Conservation (phyloP, 2,797 vertebrate genomes). For the Darevskia nairensis region DNA sequence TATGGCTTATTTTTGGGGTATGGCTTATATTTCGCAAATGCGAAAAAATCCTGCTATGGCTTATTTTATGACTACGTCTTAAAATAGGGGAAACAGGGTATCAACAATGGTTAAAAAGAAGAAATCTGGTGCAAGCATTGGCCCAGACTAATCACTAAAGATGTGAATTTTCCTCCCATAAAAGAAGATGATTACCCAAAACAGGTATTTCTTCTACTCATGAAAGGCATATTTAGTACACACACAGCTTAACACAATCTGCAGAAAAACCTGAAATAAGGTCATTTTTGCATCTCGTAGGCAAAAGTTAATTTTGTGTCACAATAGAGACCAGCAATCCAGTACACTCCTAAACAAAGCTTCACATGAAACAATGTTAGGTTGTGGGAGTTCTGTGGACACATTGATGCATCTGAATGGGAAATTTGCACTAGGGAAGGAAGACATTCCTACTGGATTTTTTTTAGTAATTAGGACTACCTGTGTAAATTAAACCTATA, state of each 20-base stretch:
- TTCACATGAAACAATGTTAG: not conserved
- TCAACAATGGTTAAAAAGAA: not conserved
- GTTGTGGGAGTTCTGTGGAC: not conserved
- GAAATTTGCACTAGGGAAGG: not conserved
- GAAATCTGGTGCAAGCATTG: not conserved
- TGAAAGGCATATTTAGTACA: not conserved
- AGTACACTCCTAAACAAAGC: not conserved
- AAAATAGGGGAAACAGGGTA: too few species aligned
- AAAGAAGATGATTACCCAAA: not conserved
- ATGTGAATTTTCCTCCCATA: too few species aligned
- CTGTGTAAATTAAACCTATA: not conserved
- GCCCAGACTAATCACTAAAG: too few species aligned
- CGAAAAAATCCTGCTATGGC: too few species aligned
- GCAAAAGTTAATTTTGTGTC: not conserved
- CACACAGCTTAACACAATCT: not conserved
- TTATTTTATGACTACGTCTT: too few species aligned
- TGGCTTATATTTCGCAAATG: too few species aligned
- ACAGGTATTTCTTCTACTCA: not conserved
- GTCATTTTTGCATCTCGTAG: not conserved
- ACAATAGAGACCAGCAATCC: not conserved
- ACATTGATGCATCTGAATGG: not conserved
- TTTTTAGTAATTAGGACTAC: not conserved
- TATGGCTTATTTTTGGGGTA: too few species aligned
- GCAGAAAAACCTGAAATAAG: not conserved
- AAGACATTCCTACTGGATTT: not conserved